Base-by-base conservation (phyloP, 2,888 invertebrate genomes). In the Plagiodera versicolora region DNA sequence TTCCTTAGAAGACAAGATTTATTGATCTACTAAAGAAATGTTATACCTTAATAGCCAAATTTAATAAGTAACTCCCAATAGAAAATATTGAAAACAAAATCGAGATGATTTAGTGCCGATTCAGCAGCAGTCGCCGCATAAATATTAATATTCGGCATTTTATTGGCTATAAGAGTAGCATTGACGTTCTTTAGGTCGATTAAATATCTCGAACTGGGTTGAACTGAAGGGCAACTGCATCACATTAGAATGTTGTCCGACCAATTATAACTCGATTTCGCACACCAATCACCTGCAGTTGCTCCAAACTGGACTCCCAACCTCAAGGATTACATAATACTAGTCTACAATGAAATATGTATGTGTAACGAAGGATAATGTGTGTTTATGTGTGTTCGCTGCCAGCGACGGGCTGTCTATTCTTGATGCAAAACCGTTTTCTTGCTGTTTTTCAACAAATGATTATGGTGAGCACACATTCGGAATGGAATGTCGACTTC, bases 171-270 rank as follows among this genome's bases (percentile, higher is more conserved):
- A 66, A 64, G 60, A 35, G 52, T 49, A 39, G 51, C 51, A 35
- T 53, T 60, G 57, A 57, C 57, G 57, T 54, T 64, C 64, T 62
- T 67, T 67, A 65, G 64, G 44, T 48, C 56, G 62, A 60, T 64
- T 60, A 62, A 65, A 60, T 62, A 61, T 67, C n/a, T n/a, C 64
- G 63, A 69, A 59, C 66, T 71, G 67, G 71, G 67, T 63, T 70
- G 68, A 64, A 56, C 39, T 60, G 71, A 71, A 71, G 71, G 71
- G 71, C 69, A 64, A 69, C 71, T 60, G 67, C 62, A 64, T 66
- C 58, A 58, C 69, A 68, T 63, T 70, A 70, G 70, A 71, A 70
- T 69, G 71, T 67, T 62, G 67, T 57, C 56, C 64, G 64, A 64
- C 71, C 70, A 70, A 71, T 71, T 71, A 70, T 67, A 70, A 60